A percentile compares a stretch with the other conserved stretches of the same genome.
Evolutionary conservation across 2,888 invertebrate species (phyloP).

Genomic region (Phaedon cochleariae): DNA sequence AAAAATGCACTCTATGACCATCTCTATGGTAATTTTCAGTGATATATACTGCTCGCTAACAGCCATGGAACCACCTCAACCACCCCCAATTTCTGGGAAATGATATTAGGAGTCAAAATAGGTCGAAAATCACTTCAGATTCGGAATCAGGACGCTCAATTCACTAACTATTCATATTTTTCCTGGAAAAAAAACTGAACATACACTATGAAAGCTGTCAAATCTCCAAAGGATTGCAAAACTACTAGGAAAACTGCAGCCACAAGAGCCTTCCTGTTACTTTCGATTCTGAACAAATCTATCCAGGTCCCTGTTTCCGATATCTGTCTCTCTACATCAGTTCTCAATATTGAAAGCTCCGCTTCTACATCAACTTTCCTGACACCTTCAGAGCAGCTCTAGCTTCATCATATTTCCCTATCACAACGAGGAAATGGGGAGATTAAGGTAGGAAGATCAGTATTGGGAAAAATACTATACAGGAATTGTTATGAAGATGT

Average conservation of each 20-base stretch:
- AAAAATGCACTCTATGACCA: too few species aligned
- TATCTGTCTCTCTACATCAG: slow-evolving; percentile 47
- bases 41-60: too few species aligned
- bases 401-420: slow-evolving; percentile 38
- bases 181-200: slow-evolving; percentile 50
- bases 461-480: slow-evolving; percentile 63
- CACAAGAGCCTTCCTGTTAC: slow-evolving; percentile 47
- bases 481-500: slow-evolving; percentile 44
- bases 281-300: slow-evolving; percentile 46
- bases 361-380: slow-evolving; percentile 40
- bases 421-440: slow-evolving; percentile 47
- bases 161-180: slow-evolving; percentile 51
- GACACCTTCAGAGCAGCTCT: slow-evolving; percentile 35
- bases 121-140: slow-evolving; percentile 27
- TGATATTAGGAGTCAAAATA: slow-evolving; percentile 36
- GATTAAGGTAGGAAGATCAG: slow-evolving; percentile 71
- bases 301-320: slow-evolving; percentile 48
- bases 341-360: slow-evolving; percentile 40
- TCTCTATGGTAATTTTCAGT: too few species aligned
- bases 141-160: slow-evolving; percentile 43
- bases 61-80: too few species aligned
- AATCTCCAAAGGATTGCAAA: slow-evolving; percentile 50
- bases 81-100: too few species aligned
- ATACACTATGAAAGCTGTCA: slow-evolving; percentile 46
- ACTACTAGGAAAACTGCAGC: slow-evolving; percentile 46